phyloP scores from a whole-genome alignment of 2,797 vertebrate species.

The Helarctos malayanus region DNA sequence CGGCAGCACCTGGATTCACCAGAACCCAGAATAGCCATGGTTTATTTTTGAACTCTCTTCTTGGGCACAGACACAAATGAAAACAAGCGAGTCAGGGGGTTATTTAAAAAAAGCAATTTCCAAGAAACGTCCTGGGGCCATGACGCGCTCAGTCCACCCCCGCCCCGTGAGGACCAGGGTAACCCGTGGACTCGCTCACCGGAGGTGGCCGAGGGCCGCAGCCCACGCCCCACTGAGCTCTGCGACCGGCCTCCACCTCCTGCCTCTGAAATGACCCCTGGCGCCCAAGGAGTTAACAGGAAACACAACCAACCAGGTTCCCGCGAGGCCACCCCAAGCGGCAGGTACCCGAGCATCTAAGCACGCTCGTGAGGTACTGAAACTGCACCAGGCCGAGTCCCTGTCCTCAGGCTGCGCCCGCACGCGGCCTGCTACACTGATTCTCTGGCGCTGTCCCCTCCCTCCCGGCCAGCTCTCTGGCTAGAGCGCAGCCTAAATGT shows the following conservation, averaged over 20 bases:
- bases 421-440: neutral
- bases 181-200: rapidly evolving
- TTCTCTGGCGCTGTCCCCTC: neutral
- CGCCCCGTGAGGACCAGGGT: rapidly evolving
- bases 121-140: neutral
- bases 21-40: neutral
- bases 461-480: neutral
- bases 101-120: conserved; percentile 55
- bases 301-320: rapidly evolving
- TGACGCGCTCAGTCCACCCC: rapidly evolving
- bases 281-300: too few species aligned
- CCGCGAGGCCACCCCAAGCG: rapidly evolving
- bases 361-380: rapidly evolving
- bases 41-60: conserved; percentile 31
- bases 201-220: rapidly evolving
- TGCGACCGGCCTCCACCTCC: neutral
- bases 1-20: neutral
- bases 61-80: neutral
- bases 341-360: rapidly evolving
- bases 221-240: rapidly evolving
- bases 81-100: neutral
- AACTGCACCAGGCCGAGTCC: neutral
- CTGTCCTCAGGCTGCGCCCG: neutral
- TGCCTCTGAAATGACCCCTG: neutral
- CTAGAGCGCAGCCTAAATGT: too few species aligned